Base-by-base conservation (phyloP, 1,140 invertebrate species). In the Penaeus vannamei region DNA sequence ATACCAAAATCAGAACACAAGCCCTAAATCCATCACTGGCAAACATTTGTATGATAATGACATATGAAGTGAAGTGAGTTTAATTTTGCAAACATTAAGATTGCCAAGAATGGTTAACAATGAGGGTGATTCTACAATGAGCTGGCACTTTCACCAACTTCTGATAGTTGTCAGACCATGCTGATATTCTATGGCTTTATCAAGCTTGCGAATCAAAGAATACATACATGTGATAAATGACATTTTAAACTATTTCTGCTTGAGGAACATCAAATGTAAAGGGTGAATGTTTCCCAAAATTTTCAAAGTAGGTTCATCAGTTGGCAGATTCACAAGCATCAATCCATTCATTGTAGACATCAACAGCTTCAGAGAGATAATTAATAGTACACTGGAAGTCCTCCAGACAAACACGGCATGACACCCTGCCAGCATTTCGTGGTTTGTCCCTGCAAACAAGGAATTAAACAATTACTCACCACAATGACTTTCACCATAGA, bases 311-410 rank as follows among this genome's bases (percentile, higher is more conserved):
- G 10, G 32, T 17, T 22, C 17, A 79, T 95, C 94, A 96, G 94
- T 99, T 99, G 62, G 97, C 97, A 91, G 93, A 95, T 94, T 99
- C 99, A 94, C 98, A 99, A 1, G 98, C 98, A 95, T 99, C 99
- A 85, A 99, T 99, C 99, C 99, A 99, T 93, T 99, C 98, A 94
- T 99, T 99, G 93, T 99, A 99, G 32, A 99, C 98, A 95, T 99
- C 99, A 88, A 99, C 96, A 76, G 98, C 96, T 93, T 99, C 98
- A 20, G 98, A 99, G 85, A 99, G 94, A 93, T 98, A 97, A 94
- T 99, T 99, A 91, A 99, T 99, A 42, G 95, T 96, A 8, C 98
- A 98, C 93, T 99, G 98, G 94, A 98, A 99, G 93, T 98, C 97
- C 94, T 99, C 99, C 91, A 97, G 93, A 92, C 99, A 99, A 3